Conservation (phyloP, 2,113 vertebrate species). For the Myodes glareolus region DNA sequence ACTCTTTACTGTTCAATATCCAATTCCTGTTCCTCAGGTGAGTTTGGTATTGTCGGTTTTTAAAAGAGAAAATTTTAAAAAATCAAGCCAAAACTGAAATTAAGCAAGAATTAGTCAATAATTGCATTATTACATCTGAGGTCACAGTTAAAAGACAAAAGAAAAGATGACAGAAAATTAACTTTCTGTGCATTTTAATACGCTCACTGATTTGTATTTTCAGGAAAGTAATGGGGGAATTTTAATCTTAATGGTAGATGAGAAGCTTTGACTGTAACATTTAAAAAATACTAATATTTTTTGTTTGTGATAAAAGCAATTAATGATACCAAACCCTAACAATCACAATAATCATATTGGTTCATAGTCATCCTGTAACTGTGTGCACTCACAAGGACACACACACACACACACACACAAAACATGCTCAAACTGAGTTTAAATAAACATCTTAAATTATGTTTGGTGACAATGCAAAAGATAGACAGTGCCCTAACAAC, state of each 20-base stretch:
- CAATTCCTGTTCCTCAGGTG: background rate
- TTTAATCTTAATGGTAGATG: no score
- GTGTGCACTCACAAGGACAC: background rate
- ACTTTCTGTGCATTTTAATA: background rate
- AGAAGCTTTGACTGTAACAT: background rate
- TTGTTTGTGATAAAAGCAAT: background rate
- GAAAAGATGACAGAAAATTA: background rate
- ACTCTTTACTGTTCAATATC: background rate
- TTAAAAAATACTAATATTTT: background rate
- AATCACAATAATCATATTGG: background rate
- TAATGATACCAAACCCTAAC: accelerated
- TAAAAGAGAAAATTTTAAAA: background rate
- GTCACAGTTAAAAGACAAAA: background rate
- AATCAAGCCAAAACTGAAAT: background rate
- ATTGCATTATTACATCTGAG: background rate
- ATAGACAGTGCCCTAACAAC: background rate
- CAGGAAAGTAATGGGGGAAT: no score
- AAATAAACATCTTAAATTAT: no score
- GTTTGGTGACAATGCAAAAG: background rate
- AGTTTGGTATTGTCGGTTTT: background rate
- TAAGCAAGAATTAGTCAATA: background rate
- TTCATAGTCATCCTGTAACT: no score
- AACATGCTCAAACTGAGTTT: background rate
- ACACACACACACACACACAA: background rate
- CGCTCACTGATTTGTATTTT: background rate